Evolutionary conservation across 2,888 invertebrate species (phyloP), one percentile per base, ranked within the genome.

Genomic region (Chymomyza caudatula): DNA sequence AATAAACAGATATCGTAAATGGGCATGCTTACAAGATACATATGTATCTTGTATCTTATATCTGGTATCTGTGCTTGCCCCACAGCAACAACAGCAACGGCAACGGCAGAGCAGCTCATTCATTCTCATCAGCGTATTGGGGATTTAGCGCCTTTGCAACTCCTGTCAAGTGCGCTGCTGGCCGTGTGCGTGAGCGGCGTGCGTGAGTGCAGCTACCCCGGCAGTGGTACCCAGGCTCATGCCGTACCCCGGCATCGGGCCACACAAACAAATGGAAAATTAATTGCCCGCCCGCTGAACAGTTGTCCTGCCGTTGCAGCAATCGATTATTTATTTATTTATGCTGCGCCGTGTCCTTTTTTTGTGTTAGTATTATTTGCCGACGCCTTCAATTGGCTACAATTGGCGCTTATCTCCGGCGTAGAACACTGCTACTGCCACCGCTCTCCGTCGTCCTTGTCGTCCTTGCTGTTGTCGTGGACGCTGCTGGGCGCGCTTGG

Each of bases 271-370:
- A 80, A 80, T 85, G 85, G 82, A 65, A 77, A 85, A 85, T 85
- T 82, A 80, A 80, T 80, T 85, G 80, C 79, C 76, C 65, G 71
- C 52, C 25, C 43, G 59, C 65, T 53, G 66, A 47, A 47, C 17
- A 19, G n/a, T 17, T 47, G 47, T 19, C 19, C 47, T 37, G 17
- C 17, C 47, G 47, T 47, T 62, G 58, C 58, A 61, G 74, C 77
- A 73, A 84, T 80, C 80, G 80, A 85, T 82, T 80, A 78, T 81
- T 84, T 84, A 80, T 84, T 85, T 82, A 82, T 84, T 85, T 82
- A 84, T 78, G 77, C 75, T 78, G 77, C 73, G 73, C 79, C 77
- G 70, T 76, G 74, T 20, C 44, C 44, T 17, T 17, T 8, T 11
- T 37, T 37, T 37, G 29, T 37, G 29, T 37, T 37, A 2, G 29